Evolutionary conservation across 2,113 vertebrate species (phyloP).

Genomic region (Podiceps cristatus): DNA sequence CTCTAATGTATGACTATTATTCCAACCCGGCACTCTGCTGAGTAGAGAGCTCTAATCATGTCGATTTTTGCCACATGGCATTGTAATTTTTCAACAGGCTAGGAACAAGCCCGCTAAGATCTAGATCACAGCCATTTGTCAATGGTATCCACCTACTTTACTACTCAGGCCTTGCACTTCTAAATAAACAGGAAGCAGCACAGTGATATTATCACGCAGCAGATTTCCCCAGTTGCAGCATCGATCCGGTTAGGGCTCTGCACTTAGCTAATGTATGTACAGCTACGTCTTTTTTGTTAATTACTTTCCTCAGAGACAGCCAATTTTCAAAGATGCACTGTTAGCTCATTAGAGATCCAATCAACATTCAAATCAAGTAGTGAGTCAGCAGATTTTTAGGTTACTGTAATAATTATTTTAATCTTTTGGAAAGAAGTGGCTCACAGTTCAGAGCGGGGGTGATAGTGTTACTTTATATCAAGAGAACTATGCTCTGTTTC

Average conservation of each 20-base stretch:
- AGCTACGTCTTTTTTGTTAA: background rate
- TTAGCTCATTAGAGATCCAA: constrained; percentile 22
- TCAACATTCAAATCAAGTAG: constrained; percentile 14
- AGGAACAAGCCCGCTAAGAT: background rate
- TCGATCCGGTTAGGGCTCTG: background rate
- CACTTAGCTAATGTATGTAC: background rate
- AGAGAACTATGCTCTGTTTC: background rate
- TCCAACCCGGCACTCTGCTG: background rate
- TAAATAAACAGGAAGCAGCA: background rate
- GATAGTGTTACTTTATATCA: background rate
- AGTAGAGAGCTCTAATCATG: background rate
- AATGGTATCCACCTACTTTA: background rate
- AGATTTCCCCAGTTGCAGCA: background rate
- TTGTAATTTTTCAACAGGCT: background rate
- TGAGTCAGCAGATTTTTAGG: constrained; percentile 44
- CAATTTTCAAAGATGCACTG: background rate
- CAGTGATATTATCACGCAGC: background rate
- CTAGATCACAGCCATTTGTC: background rate
- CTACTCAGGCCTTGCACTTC: background rate
- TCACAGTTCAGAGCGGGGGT: background rate
- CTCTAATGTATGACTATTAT: background rate
- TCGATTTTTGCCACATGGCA: background rate
- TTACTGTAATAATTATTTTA: constrained; percentile 10
- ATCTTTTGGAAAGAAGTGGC: background rate
- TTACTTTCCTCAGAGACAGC: background rate